Base-by-base conservation (phyloP, 2,888 invertebrate genomes). In the Eupelmus urozonus region DNA sequence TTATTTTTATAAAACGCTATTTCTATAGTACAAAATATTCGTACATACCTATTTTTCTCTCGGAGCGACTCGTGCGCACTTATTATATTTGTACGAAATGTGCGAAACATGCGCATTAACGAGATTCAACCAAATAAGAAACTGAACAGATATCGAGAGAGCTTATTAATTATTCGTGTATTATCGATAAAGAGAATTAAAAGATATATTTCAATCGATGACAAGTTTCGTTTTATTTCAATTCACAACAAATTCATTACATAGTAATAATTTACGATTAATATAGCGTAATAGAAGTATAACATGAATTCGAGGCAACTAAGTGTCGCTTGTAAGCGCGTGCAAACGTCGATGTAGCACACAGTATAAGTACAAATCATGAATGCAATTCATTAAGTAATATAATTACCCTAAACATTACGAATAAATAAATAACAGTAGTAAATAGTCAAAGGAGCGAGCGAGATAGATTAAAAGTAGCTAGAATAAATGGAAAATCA, bases 401-500 rank as follows among this genome's bases (percentile, higher is more conserved):
- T 7, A 45, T 45, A 49, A 45, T n/a, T n/a, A 53, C 3, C 34
- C 40, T 73, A 73, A 67, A 69, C 34, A 59, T 40, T 70, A 76
- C 4, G 73, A 76, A 79, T 79, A 79, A 79, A 79, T 79, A 69
- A 79, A 73, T 72, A 69, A 76, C 40, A 75, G 20, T 53, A 25
- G 16, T 69, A 57, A 13, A 18, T 42, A 20, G 11, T 66, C 34
- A 16, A 18, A 63, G 55, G n/a, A 63, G 13, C 11, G 0, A 45
- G 29, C 11, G 40, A 66, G 13, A 71, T 4, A 57, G 62, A 55
- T 53, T 29, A n/a, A 55, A 70, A 34, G 9, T 65, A 74, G 60
- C 42, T 62, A 74, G 59, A 73, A 65, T 72, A 81, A 83, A 83
- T 83, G 80, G 76, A 83, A 85, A 84, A 85, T 87, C 87, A 87